These are phyloP conservation scores for Apodemia zela DNA, from an alignment of 2,888 invertebrate species.

Conservation along the genomic window DNA sequence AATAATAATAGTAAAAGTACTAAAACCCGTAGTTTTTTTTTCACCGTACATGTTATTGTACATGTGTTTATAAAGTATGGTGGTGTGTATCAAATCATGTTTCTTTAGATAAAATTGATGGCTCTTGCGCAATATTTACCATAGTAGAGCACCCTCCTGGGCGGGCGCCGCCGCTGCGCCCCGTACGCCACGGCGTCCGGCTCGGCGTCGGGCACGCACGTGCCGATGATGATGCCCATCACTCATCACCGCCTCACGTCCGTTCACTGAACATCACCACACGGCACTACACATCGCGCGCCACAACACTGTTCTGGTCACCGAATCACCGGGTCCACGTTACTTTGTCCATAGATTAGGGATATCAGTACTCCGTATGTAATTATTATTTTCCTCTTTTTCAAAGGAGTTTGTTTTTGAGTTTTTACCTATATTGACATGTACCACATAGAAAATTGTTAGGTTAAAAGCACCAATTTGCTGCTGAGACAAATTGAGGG, in stretches of 20 bases:
- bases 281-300: constrained; percentile 32
- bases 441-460: not conserved
- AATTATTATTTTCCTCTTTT: too few relatives aligned
- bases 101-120: too few relatives aligned
- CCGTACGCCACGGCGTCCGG: constrained; percentile 75
- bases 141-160: constrained; percentile 71
- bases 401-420: too few relatives aligned
- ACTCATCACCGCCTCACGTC: constrained; percentile 44
- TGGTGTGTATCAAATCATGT: too few relatives aligned
- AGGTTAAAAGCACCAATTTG: not conserved
- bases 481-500: not conserved
- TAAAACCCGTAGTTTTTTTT: too few relatives aligned
- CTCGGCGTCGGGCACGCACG: constrained; percentile 85
- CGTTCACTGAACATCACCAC: constrained; percentile 32
- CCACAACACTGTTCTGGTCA: not conserved
- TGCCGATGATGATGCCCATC: constrained; percentile 87
- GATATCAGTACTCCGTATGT: not conserved
- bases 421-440: not conserved
- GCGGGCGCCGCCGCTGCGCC: constrained; percentile 60
- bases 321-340: not conserved
- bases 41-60: too few relatives aligned
- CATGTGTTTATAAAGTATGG: too few relatives aligned
- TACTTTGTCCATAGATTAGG: not conserved
- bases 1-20: too few relatives aligned
- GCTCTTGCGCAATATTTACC: constrained; percentile 29